Evolutionary conservation across 2,797 vertebrate species (phyloP).

Genomic region (Spinus olivaceus): DNA sequence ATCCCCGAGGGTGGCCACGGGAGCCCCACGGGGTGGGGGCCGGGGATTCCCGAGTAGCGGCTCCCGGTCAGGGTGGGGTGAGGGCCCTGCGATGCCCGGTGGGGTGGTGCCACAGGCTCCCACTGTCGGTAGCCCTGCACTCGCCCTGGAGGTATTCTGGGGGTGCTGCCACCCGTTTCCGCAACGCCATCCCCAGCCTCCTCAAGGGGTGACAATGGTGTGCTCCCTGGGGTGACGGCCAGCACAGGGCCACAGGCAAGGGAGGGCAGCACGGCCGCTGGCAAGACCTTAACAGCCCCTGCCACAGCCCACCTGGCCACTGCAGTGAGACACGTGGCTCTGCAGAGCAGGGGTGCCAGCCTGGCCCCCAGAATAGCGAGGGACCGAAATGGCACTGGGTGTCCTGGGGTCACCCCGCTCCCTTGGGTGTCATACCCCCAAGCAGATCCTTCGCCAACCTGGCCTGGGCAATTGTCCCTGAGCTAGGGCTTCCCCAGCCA

Average conservation of each 20-base stretch:
- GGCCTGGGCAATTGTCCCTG: fast-evolving
- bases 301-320: fast-evolving
- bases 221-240: not conserved
- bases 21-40: not conserved
- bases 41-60: not conserved
- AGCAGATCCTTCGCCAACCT: not conserved
- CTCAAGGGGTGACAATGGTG: not conserved
- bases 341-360: not conserved
- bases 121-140: not conserved
- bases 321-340: not conserved
- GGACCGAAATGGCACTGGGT: not conserved
- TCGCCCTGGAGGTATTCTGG: not conserved
- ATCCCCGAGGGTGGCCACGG: not conserved
- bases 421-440: not conserved
- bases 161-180: not conserved
- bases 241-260: not conserved
- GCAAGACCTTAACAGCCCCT: not conserved
- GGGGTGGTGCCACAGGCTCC: not conserved
- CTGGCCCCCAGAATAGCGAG: not conserved
- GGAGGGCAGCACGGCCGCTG: not conserved
- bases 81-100: not conserved
- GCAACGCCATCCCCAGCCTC: not conserved
- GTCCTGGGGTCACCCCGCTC: not conserved
- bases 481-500: not conserved
- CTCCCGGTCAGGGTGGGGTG: not conserved